Evolutionary conservation across 2,113 vertebrate genomes (phyloP), one percentile per base, ranked within the genome.

Genomic region (Entosphenus tridentatus): DNA sequence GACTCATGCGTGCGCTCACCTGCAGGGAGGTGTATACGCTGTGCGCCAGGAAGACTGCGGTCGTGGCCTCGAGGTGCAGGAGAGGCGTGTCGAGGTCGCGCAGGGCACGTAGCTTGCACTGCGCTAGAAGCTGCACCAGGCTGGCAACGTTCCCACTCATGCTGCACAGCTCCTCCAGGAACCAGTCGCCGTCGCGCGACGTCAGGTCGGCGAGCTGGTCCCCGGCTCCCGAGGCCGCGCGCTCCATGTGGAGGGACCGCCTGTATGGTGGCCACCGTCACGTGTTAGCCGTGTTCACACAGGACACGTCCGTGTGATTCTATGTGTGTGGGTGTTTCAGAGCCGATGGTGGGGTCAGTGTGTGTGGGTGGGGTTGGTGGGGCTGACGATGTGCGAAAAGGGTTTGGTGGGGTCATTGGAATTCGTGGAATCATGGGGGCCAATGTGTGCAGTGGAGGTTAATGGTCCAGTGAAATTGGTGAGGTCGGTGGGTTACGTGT

Each of bases 191-290:
- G 21, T 97, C 92, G 17, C 93, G 80, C 2, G 91, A 97, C 1
- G 84, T 91, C 73, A 98, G 76, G 72, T 95, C 92, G 8, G 95
- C 84, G 70, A 98, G 81, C 57, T 98, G 92, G 71, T 95, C 89
- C 21, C 88, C 89, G 1, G 93, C 92, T 57, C 88, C 88, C 1
- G 87, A 86, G 0, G 93, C 92, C 0, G 89, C 93, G 0, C 84
- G 87, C 77, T 98, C 93, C 92, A 98, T 98, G 79, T 95, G 90
- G 72, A 97, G 78, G 74, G 95, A 96, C 2, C 89, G 83, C 74
- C 93, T 97, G 59, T 10, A 71, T 0, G 9, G 57, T 59, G 3
- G 13, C 73, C 1, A 71, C 39, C 1, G 5, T 39, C 39, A 39
- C 39, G 39, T 39, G 39, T 39, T 39, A 39, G 39, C 39, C 39